These are phyloP conservation scores for Merodon equestris DNA, from an alignment of 2,888 invertebrate species.

Conservation along the genomic window DNA sequence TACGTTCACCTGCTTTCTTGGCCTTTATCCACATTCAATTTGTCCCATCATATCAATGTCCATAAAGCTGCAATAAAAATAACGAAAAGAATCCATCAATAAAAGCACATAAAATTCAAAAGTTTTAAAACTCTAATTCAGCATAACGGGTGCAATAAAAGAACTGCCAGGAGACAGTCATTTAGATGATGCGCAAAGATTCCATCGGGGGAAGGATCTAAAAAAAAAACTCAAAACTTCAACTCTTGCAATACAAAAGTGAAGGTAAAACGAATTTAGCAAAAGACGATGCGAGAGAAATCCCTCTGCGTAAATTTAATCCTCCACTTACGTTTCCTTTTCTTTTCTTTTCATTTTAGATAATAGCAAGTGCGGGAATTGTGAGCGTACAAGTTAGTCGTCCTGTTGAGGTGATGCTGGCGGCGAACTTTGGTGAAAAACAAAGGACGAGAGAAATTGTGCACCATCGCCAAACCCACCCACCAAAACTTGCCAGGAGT, in stretches of 20 bases:
- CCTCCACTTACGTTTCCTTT: conserved; percentile 41
- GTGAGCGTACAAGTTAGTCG: too few relatives aligned
- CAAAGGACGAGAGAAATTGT: conserved; percentile 5
- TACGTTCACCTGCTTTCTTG: neutral
- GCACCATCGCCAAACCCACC: neutral
- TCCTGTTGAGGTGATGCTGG: too few relatives aligned
- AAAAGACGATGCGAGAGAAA: conserved; percentile 33
- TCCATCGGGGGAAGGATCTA: neutral
- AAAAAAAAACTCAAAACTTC: too few relatives aligned
- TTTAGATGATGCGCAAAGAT: conserved; percentile 25
- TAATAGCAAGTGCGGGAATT: neutral
- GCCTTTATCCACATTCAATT: neutral
- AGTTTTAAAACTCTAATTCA: conserved; percentile 34
- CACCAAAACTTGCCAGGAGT: neutral
- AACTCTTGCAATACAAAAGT: conserved; percentile 15
- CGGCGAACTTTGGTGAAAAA: neutral
- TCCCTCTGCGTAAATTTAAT: conserved; percentile 56
- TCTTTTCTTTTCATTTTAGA: conserved; percentile 12
- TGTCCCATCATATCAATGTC: neutral
- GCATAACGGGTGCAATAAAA: conserved; percentile 47
- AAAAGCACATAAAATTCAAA: conserved; percentile 34
- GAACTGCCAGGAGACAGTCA: conserved; percentile 44
- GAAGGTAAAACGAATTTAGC: conserved; percentile 31
- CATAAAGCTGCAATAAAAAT: neutral
- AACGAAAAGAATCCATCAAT: conserved; percentile 14